Evolutionary conservation across 2,888 invertebrate genomes (phyloP).

Genomic region (Punctoribates punctum): DNA sequence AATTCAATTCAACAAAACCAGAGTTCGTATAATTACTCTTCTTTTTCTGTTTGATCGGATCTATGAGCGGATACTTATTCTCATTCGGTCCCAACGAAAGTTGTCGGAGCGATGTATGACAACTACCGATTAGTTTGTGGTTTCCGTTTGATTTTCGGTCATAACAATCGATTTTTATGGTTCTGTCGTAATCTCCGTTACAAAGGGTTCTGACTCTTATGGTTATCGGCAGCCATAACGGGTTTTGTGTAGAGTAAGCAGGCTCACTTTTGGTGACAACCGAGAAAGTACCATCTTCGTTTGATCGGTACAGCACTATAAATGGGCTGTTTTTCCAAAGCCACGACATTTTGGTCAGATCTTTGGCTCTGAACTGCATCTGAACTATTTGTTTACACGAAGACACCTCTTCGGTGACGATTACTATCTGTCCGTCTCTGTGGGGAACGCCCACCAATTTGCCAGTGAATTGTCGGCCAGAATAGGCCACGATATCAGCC

Average conservation of each 20-base stretch:
- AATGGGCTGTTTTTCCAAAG: conserved; percentile 37
- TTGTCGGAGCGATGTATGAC: conserved; percentile 39
- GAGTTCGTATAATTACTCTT: conserved; percentile 24
- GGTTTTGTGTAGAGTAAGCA: conserved; percentile 58
- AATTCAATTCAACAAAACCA: conserved; percentile 51
- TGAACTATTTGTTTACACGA: conserved; percentile 46
- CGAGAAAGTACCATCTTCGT: conserved; percentile 56
- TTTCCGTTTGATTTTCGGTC: conserved; percentile 39
- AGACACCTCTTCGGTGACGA: conserved; percentile 50
- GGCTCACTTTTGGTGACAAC: conserved; percentile 60
- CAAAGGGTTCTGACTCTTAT: conserved; percentile 57
- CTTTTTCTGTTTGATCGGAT: conserved; percentile 23
- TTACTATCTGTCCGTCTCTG: conserved; percentile 48
- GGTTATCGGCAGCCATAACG: conserved; percentile 58
- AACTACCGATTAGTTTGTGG: conserved; percentile 41
- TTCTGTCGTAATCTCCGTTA: conserved; percentile 59
- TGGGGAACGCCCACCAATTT: conserved; percentile 31
- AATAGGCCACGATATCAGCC: conserved; percentile 57
- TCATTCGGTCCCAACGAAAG: conserved; percentile 26
- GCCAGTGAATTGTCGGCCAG: conserved; percentile 47
- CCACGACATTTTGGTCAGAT: conserved; percentile 33
- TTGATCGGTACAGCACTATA: conserved; percentile 50
- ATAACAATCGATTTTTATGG: conserved; percentile 57
- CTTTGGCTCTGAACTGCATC: conserved; percentile 37
- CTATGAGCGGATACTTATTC: conserved; percentile 16